These are phyloP conservation scores for Enoplosus armatus DNA, from an alignment of 2,797 vertebrate genomes.

Conservation along the genomic window DNA sequence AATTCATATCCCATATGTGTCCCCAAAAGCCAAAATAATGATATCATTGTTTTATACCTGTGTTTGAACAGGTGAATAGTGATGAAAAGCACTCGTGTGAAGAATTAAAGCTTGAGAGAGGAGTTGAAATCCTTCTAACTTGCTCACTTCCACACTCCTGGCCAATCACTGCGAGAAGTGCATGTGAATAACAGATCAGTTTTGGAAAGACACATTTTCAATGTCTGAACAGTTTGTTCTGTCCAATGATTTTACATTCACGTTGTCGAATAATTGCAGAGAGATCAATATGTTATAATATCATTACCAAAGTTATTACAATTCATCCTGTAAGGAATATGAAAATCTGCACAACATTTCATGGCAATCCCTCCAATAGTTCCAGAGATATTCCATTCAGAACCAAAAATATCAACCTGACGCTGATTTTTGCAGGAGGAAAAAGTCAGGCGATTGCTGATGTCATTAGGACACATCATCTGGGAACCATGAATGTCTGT, in stretches of 20 bases:
- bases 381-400: not conserved
- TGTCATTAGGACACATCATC: not conserved
- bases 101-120: not conserved
- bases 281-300: not conserved
- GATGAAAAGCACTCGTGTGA: too few relatives aligned
- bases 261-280: not conserved
- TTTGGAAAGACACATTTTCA: not conserved
- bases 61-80: too few relatives aligned
- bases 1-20: too few relatives aligned
- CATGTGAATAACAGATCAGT: too few relatives aligned
- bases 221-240: not conserved
- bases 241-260: not conserved
- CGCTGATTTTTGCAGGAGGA: not conserved
- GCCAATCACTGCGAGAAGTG: too few relatives aligned
- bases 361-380: too few relatives aligned
- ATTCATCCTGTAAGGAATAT: not conserved
- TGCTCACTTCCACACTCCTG: not conserved
- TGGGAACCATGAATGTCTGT: not conserved
- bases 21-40: not conserved
- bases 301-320: not conserved
- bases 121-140: not conserved
- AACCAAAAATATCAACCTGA: not conserved
- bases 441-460: not conserved
- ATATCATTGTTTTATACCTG: too few relatives aligned
- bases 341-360: not conserved